A percentile compares a stretch with the other conserved stretches of the same genome.
phyloP scores from a whole-genome alignment of 2,113 vertebrate genomes.

The Calyptommatus sinebrachiatus region DNA sequence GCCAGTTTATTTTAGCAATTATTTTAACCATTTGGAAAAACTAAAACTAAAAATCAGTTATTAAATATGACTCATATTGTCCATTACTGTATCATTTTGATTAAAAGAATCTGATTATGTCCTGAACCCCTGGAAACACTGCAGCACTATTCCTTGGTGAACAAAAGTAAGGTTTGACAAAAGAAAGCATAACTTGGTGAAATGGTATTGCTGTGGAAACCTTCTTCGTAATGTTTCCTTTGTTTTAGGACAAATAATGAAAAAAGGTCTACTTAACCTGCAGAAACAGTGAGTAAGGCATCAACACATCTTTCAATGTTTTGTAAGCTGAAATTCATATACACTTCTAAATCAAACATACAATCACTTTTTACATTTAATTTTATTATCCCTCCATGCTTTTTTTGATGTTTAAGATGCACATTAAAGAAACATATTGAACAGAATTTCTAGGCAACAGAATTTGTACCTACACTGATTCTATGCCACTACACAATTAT shows the following conservation, averaged over 20 bases:
- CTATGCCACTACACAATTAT: too few relatives aligned
- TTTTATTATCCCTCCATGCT: too few relatives aligned
- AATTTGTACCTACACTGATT: too few relatives aligned
- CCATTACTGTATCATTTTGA: not conserved
- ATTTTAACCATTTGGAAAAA: not conserved
- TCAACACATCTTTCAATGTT: not conserved
- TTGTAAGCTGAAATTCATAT: not conserved
- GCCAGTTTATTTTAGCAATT: not conserved
- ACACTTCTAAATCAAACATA: too few relatives aligned
- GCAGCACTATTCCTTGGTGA: not conserved
- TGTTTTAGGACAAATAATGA: not conserved
- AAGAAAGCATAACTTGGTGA: not conserved
- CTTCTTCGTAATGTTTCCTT: too few relatives aligned
- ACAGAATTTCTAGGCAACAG: too few relatives aligned
- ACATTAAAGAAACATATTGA: too few relatives aligned
- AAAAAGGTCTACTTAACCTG: not conserved
- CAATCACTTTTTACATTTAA: too few relatives aligned
- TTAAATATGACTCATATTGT: not conserved
- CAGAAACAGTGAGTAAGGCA: not conserved
- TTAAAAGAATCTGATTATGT: not conserved
- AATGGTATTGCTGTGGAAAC: too few relatives aligned
- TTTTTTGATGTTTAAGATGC: too few relatives aligned
- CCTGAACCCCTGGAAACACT: not conserved
- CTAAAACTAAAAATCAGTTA: conserved; percentile 32
- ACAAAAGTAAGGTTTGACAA: not conserved